Evolutionary conservation across 1,140 invertebrate genomes (phyloP), one percentile per base, ranked within the genome.

Genomic region (Saccostrea glomerata): DNA sequence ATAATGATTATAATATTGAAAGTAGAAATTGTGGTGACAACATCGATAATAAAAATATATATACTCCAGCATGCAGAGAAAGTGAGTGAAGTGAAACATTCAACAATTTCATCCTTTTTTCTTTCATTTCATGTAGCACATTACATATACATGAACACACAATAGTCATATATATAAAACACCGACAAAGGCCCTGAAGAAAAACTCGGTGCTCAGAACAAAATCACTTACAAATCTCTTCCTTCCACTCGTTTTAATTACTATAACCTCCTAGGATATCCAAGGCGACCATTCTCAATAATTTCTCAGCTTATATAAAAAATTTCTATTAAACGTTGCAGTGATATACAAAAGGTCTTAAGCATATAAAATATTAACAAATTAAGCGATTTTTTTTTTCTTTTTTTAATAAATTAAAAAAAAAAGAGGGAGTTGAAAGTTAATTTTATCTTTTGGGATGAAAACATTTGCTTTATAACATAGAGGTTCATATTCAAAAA

Each of bases 251-350:
- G 47, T 82, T 82, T n/a, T 30, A 36, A 82, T 47, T n/a, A 82
- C 23, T 36, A 23, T 23, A 82, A 82, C 23, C 15, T 82, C 40
- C 25, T 36, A 82, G 25, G 25, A 82, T 12, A 82, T 82, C 87
- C 89, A 90, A 92, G 91, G 91, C 91, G 91, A 92, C 87, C 91
- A 92, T 92, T 92, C 90, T 88, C 90, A 89, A 84, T 86, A 36
- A 58, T 84, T 25, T 55, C 73, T 77, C 85, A 54, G 23, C 36
- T 77, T 77, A 77, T 36, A 17, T 9, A 40, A 85, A 47, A 66
- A 82, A 86, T 23, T 20, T 58, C 20, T 25, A 83, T 56, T 86
- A 73, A 40, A 23, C 17, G 60, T 63, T 63, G 47, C 13, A 40
- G n/a, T 40, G 15, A 55, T 23, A 17, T 84, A 47, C 30, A 47